Base-by-base conservation (phyloP, 1,140 invertebrate species). In the Drosophila repletoides region DNA sequence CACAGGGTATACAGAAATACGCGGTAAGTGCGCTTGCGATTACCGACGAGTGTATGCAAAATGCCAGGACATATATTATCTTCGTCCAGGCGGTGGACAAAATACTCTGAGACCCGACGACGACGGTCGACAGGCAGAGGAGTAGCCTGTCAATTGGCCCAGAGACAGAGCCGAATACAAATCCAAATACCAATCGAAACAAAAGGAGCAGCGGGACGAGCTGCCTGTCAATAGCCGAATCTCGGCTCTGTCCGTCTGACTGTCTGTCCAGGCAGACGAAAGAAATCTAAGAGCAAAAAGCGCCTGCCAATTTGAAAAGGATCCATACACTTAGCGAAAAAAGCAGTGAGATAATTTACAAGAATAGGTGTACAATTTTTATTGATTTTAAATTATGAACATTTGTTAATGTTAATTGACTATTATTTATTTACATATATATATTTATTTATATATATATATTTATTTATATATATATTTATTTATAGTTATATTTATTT, bases 11-110 rank as follows among this genome's bases (percentile, higher is more conserved):
- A n/a, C n/a, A n/a, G n/a, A n/a, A n/a, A n/a, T n/a, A n/a, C n/a
- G n/a, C n/a, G n/a, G n/a, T 10, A 29, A 64, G 60, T 66, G 43
- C 34, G 19, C 40, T 24, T 46, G 19, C 56, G 38, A 67, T 41
- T 59, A 41, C n/a, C n/a, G n/a, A n/a, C 58, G 52, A 46, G 65
- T 46, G 60, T 70, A 70, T 70, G 67, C 60, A 66, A 66, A 71
- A 71, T 65, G 61, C 59, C 68, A 69, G 75, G 64, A 86, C 76
- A 86, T 86, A 86, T 80, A 86, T 86, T 86, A 86, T 86, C 72
- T 86, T 86, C 55, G 67, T 58, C 63, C 59, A 63, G 55, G 64
- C 73, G 68, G 63, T 76, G 80, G 81, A 86, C 80, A 86, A 86
- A 86, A 51, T 67, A 40, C 64, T 46, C 56, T 19, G 15, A 48